These are phyloP conservation scores for Perizoma affinitatum DNA, from an alignment of 2,888 invertebrate species.

Conservation along the genomic window DNA sequence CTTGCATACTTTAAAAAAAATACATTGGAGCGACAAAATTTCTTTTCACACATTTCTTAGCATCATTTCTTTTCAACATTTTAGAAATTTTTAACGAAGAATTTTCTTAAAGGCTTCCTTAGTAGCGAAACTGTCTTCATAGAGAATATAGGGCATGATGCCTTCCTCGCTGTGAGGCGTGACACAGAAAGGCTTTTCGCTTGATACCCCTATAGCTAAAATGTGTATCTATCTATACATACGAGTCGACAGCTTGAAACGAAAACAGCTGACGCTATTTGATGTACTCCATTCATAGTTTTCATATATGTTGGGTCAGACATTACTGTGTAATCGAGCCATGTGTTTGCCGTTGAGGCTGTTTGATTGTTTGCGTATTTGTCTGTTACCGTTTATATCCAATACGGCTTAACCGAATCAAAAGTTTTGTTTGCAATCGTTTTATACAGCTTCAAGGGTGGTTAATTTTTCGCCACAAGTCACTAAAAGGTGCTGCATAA, in stretches of 20 bases:
- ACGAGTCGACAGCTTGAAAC: conserved; percentile 21
- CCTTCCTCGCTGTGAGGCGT: conserved; percentile 58
- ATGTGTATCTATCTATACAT: conserved; percentile 31
- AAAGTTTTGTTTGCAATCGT: no score
- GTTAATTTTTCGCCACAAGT: no score
- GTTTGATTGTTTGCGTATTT: no score
- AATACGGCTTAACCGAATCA: no score
- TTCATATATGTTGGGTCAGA: no score
- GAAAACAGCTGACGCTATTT: conserved; percentile 6
- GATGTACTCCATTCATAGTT: no score
- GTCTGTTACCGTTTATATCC: no score
- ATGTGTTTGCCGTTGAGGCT: no score
- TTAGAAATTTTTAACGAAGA: conserved; percentile 13
- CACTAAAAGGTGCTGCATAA: no score
- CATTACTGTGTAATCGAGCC: no score
- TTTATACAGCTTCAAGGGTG: no score
- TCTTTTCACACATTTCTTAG: neutral
- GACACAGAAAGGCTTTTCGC: conserved; percentile 75
- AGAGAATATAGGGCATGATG: conserved; percentile 71
- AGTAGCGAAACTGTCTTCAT: conserved; percentile 66
- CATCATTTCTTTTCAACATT: neutral
- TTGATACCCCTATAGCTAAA: conserved; percentile 49
- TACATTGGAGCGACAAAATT: neutral
- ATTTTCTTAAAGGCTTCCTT: conserved; percentile 45
- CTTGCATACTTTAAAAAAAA: no score